Evolutionary conservation across 2,888 invertebrate genomes (phyloP), one percentile per base, ranked within the genome.

Genomic region (Hirudinaria manillensis): DNA sequence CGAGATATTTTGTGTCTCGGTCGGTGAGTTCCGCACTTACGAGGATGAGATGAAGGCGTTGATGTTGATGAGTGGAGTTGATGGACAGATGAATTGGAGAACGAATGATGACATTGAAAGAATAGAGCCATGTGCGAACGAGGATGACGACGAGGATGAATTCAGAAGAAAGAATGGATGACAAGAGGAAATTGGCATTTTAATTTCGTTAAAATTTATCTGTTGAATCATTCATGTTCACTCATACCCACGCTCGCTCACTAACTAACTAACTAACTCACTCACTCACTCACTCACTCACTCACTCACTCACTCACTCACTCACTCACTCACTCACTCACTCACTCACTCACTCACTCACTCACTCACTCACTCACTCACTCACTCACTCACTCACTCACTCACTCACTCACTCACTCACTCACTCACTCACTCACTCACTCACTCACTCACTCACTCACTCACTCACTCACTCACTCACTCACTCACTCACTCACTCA

Each of bases 401-500:
- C 53, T 53, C 53, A 16, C 53, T 53, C 53, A 16, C 53, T 53
- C 53, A 16, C 53, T 53, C 53, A 16, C 53, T 53, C 53, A 16
- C 53, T 53, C 53, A 16, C 53, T 53, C 53, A 16, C 53, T 53
- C 53, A 16, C 53, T 13, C 13, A 16, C 13, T 53, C 53, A 21
- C 21, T n/a, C n/a, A n/a, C n/a, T n/a, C 32, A 53, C 72, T 75
- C 27, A 34, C 29, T 45, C 34, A 75, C 32, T 75, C 71, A 74
- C 27, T 4, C 72, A 32, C 34, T 72, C 72, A 75, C 65, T 73
- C 32, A 74, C 68, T 29, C 72, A 73, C 72, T 36, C 38, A 67
- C 75, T 72, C 72, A 75, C 32, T 70, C 32, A 53, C 45, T 74
- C 34, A 74, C 66, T 66, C 66, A 75, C 68, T 19, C 70, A 75